Evolutionary conservation across 2,797 vertebrate genomes (phyloP), one percentile per base, ranked within the genome.

Genomic region (Notolabrus celidotus): DNA sequence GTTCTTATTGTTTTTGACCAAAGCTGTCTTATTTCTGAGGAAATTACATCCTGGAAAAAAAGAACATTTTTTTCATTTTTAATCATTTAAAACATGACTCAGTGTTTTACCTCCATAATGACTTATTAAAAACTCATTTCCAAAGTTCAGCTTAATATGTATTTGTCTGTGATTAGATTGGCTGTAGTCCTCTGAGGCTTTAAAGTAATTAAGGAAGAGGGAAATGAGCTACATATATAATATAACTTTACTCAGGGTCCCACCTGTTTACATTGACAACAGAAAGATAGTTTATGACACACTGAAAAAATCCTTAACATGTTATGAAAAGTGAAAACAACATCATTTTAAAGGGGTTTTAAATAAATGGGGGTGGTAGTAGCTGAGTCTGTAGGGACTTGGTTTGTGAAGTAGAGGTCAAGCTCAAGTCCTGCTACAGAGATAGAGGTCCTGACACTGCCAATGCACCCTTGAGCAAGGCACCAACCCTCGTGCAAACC

Each of bases 121-220:
- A 47, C 25, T 20, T 46, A 49, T 10, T 38, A 29, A 53, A 56
- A 56, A 46, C 4, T 12, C 0, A 43, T 62, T 58, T 52, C n/a
- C 25, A 58, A 52, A 68, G 33, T 20, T 77, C 31, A 33, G 2
- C 11, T 20, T 50, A 3, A 51, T 46, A 7, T 16, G 41, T 59
- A 45, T 56, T 56, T 74, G 16, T 11, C n/a, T 56, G 29, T 54
- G 20, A 62, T 55, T 20, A 49, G 52, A 43, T 65, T 5, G 55
- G 22, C 47, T 27, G 36, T 38, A 52, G 14, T 39, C 19, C 15
- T 47, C 3, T 33, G 5, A 52, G 8, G 16, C 16, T 45, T 27
- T 0, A 49, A n/a, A 22, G 17, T 43, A 38, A 67, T 50, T 19
- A 19, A 50, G 2, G 16, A 36, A 2, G 36, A 54, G 45, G 9